phyloP scores from a whole-genome alignment of 2,113 vertebrate genomes.

The Ellobius talpinus region DNA sequence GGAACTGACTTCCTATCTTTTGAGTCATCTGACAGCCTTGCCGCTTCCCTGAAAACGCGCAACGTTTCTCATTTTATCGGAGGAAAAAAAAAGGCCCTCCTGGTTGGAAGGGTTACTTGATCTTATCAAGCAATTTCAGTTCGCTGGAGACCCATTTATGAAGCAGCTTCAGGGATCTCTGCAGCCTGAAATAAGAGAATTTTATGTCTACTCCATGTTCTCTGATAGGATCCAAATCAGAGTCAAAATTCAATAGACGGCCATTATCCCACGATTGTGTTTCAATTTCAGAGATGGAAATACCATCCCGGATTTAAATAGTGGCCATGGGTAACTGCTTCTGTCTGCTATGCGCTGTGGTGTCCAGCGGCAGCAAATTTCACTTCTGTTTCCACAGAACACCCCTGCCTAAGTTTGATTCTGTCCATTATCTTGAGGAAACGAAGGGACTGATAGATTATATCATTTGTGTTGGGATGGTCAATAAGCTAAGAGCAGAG shows the following conservation, averaged over 20 bases:
- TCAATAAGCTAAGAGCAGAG: not conserved
- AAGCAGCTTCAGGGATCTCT: conserved; percentile 23
- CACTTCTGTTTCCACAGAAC: not conserved
- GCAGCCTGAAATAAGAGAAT: conserved; percentile 34
- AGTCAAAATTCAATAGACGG: conserved; percentile 48
- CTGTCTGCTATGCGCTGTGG: not conserved
- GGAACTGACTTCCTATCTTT: conserved; percentile 10
- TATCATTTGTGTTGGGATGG: not conserved
- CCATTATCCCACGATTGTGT: not conserved
- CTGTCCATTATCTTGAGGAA: not conserved
- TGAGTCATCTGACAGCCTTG: not conserved
- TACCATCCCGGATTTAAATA: not conserved
- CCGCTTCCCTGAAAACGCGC: not conserved
- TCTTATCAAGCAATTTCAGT: conserved; percentile 46
- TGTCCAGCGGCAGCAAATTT: not conserved
- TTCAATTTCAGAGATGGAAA: conserved; percentile 37
- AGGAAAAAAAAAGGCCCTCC: not conserved
- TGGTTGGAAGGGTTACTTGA: conserved; percentile 33
- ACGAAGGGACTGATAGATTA: not conserved
- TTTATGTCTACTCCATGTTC: not conserved
- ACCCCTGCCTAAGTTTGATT: not conserved
- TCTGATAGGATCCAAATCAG: conserved; percentile 8
- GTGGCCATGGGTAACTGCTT: not conserved
- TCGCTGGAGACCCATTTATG: not conserved
- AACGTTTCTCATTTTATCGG: not conserved